Evolutionary conservation across 2,797 vertebrate species (phyloP).

Genomic region (Taenioides sp.): DNA sequence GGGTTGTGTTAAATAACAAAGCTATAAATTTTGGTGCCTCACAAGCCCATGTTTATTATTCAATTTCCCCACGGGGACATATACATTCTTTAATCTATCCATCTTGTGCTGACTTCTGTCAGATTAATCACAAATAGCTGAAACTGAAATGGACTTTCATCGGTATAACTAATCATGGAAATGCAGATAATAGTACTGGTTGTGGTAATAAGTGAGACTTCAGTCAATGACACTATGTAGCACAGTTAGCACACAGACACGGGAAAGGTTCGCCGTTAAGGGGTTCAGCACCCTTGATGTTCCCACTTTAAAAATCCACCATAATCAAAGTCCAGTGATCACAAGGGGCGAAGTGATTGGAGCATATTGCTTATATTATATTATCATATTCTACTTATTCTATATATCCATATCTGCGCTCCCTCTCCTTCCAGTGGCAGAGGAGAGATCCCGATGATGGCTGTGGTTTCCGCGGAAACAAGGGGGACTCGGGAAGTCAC

Average conservation of each 20-base stretch:
- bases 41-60: not conserved
- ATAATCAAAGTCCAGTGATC: conserved; percentile 32
- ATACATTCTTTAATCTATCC: not conserved
- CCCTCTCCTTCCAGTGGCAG: conserved; percentile 38
- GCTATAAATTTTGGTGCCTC: conserved; percentile 12
- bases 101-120: not conserved
- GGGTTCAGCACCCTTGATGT: not conserved
- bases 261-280: too few relatives aligned
- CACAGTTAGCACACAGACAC: too few relatives aligned
- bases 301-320: conserved; percentile 27
- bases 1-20: conserved; percentile 23
- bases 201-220: not conserved
- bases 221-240: not conserved
- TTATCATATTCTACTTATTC: too few relatives aligned
- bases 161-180: not conserved
- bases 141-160: not conserved
- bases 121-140: conserved; percentile 31
- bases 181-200: not conserved
- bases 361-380: conserved; percentile 7
- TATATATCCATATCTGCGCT: conserved; percentile 8
- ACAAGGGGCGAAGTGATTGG: conserved; percentile 17
- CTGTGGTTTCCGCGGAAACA: conserved; percentile 55
- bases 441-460: conserved; percentile 33
- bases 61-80: not conserved
- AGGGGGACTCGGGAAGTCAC: conserved; percentile 43